Base-by-base conservation (phyloP, 2,113 vertebrate genomes). In the Herpailurus yagouaroundi region DNA sequence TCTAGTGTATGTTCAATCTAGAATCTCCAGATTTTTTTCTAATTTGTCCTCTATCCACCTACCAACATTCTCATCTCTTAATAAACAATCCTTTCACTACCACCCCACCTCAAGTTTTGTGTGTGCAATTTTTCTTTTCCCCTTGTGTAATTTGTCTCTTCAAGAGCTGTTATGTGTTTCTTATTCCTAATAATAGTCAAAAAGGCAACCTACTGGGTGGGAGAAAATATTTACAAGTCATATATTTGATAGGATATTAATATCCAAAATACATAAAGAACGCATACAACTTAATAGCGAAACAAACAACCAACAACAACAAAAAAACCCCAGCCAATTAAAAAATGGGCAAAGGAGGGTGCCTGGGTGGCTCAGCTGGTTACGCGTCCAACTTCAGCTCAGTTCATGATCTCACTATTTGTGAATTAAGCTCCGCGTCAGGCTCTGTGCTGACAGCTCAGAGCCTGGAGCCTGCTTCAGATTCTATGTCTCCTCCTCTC, bases 101-200 rank as follows among this genome's bases (percentile, higher is more conserved):
- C 8, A 85, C 31, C 25, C 63, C 79, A 41, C 38, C 57, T 76
- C n/a, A 71, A 80, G 48, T 55, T 90, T 77, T 92, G 4, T 60
- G 73, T 63, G 25, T 86, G n/a, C 48, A 94, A 33, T 81, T 81
- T 93, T 93, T 91, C 60, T 71, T 83, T 73, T 71, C 15, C 23
- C 81, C 6, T 69, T 77, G 29, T 25, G 4, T 83, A 91, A 91
- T 31, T 69, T 77, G n/a, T 84, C 45, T 73, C 60, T 38, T 91
- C 86, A 77, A 88, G 68, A 95, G 45, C 15, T 23, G 15, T 48
- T 38, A 71, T 14, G 31, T 86, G 48, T 74, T 92, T 96, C 55
- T 95, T 96, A 88, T 33, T 93, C 25, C 66, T 82, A 86, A 68
- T 7, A 95, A 91, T 12, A 71, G 66, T 66, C n/a, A n/a, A 64